A percentile compares a stretch with the other conserved stretches of the same genome.
Evolutionary conservation across 2,888 invertebrate genomes (phyloP).

Genomic region (Chaitophorus viminalis): DNA sequence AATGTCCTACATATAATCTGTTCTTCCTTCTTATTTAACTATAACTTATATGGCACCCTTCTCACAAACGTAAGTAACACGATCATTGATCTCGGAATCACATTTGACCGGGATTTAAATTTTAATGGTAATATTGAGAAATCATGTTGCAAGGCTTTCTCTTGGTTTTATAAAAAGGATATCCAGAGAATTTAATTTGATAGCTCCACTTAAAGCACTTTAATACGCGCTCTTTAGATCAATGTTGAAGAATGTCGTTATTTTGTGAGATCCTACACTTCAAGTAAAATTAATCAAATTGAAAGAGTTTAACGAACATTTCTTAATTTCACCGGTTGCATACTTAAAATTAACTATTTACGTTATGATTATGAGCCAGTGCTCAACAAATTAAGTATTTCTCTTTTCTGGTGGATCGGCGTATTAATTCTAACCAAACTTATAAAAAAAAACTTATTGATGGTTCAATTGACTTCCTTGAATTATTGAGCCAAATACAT

Average conservation of each 20-base stretch:
- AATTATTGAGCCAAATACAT: neutral
- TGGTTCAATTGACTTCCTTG: neutral
- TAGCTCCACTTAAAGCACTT: neutral
- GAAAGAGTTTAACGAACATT: neutral
- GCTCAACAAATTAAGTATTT: neutral
- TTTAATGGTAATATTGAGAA: neutral
- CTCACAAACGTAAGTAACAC: too few relatives aligned
- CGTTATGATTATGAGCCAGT: neutral
- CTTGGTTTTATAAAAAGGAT: constrained; percentile 18
- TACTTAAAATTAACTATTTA: neutral
- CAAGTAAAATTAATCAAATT: neutral
- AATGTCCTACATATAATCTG: too few relatives aligned
- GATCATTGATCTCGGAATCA: too few relatives aligned
- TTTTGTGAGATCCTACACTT: neutral
- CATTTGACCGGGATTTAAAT: neutral
- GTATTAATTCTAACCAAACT: neutral
- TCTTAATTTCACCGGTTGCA: neutral
- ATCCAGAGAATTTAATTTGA: neutral
- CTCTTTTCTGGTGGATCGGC: neutral
- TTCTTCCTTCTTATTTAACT: neutral
- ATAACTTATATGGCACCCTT: too few relatives aligned
- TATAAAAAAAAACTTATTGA: neutral
- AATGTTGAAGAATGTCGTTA: neutral
- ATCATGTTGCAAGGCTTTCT: neutral
- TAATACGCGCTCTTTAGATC: neutral